These are phyloP conservation scores for Cheirogaleus major DNA, from an alignment of 2,797 vertebrate species.

Conservation along the genomic window DNA sequence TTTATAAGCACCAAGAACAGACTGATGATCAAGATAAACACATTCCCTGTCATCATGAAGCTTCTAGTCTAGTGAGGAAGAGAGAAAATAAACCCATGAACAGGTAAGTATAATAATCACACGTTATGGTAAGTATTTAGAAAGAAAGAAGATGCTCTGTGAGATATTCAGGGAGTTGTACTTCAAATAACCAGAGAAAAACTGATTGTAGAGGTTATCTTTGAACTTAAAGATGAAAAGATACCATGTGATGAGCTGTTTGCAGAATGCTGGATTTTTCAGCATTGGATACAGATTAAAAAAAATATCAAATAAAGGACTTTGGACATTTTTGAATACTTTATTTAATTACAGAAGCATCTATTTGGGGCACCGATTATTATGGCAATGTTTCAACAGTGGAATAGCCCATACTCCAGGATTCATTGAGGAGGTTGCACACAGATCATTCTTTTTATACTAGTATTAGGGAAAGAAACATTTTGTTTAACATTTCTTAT, in stretches of 20 bases:
- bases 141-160: neutral
- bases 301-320: neutral
- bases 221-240: neutral
- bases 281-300: neutral
- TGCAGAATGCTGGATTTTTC: neutral
- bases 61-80: neutral
- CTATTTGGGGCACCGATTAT: neutral
- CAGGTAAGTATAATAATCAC: neutral
- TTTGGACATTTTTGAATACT: neutral
- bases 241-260: neutral
- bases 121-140: neutral
- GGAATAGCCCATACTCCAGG: neutral
- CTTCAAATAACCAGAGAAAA: neutral
- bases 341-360: neutral
- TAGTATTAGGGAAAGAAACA: neutral
- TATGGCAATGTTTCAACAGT: neutral
- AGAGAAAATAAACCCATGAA: neutral
- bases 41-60: neutral
- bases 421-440: neutral
- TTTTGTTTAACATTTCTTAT: neutral
- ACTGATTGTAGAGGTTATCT: neutral
- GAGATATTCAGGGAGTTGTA: neutral
- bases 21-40: neutral
- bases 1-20: neutral
- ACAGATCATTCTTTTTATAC: neutral